A percentile compares a stretch with the other conserved stretches of the same genome.
These are phyloP conservation scores for Helicoverpa assulta DNA, from an alignment of 2,888 invertebrate species.

Conservation along the genomic window DNA sequence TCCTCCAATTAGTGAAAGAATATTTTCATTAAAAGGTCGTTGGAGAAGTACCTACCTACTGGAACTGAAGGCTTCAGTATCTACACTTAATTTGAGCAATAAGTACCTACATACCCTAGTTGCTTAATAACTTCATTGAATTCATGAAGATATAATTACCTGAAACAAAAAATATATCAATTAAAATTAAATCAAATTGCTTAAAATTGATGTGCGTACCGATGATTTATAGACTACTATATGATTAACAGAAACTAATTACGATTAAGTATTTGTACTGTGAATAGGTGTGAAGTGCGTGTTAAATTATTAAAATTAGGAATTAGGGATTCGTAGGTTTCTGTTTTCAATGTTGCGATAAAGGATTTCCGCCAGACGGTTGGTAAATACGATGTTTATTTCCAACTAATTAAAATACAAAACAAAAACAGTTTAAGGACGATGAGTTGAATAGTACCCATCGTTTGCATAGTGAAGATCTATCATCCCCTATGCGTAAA, in stretches of 20 bases:
- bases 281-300: background rate
- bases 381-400: background rate
- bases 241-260: no score
- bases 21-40: constrained; percentile 42
- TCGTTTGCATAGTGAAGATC: no score
- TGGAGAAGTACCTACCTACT: background rate
- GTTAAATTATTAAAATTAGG: no score
- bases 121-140: constrained; percentile 31
- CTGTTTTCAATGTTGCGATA: background rate
- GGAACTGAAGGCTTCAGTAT: constrained; percentile 14
- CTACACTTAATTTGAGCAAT: constrained; percentile 11
- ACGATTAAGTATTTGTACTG: no score
- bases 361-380: constrained; percentile 15
- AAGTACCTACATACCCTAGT: constrained; percentile 52
- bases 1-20: constrained; percentile 36
- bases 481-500: no score
- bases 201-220: constrained; percentile 7
- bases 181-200: constrained; percentile 35
- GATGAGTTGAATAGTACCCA: no score
- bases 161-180: constrained; percentile 53
- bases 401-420: background rate
- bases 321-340: background rate
- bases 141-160: constrained; percentile 46
- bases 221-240: no score
- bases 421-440: no score